Evolutionary conservation across 2,888 invertebrate genomes (phyloP).

Genomic region (Lutraria lutraria): DNA sequence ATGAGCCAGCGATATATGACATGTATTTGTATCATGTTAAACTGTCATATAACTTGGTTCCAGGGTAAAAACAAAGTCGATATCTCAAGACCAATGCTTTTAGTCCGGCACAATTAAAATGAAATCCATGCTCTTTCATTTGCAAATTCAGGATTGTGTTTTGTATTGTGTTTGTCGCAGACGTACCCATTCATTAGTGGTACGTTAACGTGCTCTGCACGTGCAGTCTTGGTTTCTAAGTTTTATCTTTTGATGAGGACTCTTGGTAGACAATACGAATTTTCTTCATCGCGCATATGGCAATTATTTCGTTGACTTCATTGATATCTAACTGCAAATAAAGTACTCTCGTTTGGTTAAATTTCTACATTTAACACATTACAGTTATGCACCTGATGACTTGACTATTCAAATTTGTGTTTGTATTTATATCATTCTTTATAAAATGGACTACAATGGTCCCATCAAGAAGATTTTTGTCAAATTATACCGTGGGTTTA

Average conservation of each 20-base stretch:
- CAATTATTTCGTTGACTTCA: background rate
- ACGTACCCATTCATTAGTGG: background rate
- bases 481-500: conserved; percentile 16
- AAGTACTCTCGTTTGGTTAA: background rate
- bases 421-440: conserved; percentile 7
- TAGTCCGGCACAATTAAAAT: background rate
- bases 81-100: conserved; percentile 19
- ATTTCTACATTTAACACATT: background rate
- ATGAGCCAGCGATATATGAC: conserved; percentile 48
- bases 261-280: conserved; percentile 8
- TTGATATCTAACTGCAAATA: background rate
- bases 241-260: background rate
- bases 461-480: background rate
- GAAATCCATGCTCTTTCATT: conserved; percentile 7
- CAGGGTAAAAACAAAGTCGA: conserved; percentile 1
- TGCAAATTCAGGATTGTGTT: background rate
- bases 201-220: background rate
- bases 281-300: conserved; percentile 4
- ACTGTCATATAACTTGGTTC: conserved; percentile 18
- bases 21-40: conserved; percentile 40
- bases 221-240: background rate
- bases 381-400: background rate
- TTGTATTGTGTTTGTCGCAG: background rate
- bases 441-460: background rate
- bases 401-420: background rate